These are phyloP conservation scores for Euglossa dilemma DNA, from an alignment of 1,140 invertebrate genomes.

Conservation along the genomic window DNA sequence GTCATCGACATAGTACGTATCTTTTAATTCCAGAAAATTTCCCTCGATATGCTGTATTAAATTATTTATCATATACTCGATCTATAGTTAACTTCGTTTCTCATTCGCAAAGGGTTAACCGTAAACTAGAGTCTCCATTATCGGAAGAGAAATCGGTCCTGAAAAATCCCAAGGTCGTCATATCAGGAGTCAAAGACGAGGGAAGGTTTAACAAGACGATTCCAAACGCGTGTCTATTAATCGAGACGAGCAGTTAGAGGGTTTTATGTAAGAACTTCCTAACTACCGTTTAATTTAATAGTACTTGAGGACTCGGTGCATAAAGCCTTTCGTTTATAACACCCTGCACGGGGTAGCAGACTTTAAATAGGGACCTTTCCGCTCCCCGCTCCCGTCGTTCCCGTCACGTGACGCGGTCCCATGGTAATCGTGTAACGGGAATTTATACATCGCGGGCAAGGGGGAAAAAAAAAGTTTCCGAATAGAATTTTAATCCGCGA, in stretches of 20 bases:
- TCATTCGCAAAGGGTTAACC: too few species aligned
- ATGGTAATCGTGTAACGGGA: background rate
- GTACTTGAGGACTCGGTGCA: constrained; percentile 63
- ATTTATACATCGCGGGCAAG: background rate
- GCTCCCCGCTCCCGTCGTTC: constrained; percentile 13
- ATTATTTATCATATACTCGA: too few species aligned
- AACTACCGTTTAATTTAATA: constrained; percentile 71
- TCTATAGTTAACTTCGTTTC: too few species aligned
- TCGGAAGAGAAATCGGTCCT: background rate
- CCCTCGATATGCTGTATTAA: too few species aligned
- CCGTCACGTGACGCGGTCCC: background rate
- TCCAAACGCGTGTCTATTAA: constrained; percentile 67
- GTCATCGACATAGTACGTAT: too few species aligned
- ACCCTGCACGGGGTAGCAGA: constrained; percentile 28
- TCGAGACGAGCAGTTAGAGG: constrained; percentile 63
- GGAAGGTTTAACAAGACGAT: constrained; percentile 41
- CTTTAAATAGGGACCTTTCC: constrained; percentile 40
- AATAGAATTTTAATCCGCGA: background rate
- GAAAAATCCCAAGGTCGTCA: background rate
- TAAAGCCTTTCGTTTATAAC: constrained; percentile 70
- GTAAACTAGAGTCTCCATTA: too few species aligned
- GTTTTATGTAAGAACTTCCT: constrained; percentile 68
- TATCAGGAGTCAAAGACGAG: background rate
- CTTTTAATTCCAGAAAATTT: too few species aligned
- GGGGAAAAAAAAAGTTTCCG: background rate